A percentile compares a stretch with the other conserved stretches of the same genome.
phyloP scores from a whole-genome alignment of 2,888 invertebrate species.

The Cryptops parisi region DNA sequence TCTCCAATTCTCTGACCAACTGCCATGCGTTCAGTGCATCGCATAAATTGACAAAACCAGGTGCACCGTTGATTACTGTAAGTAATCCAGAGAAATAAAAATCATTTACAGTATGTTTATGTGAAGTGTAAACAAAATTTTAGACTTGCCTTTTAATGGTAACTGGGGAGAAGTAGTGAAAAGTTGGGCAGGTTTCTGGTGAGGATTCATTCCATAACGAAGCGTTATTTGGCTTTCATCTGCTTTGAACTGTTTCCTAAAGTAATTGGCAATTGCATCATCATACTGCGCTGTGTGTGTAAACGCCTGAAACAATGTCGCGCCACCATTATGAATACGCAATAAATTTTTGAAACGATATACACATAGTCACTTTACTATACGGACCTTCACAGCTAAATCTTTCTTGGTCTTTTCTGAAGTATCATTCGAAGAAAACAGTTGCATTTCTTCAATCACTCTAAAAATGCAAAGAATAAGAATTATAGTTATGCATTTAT shows the following conservation, averaged over 20 bases:
- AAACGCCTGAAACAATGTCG: constrained; percentile 69
- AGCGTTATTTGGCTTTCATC: constrained; percentile 65
- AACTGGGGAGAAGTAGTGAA: constrained; percentile 62
- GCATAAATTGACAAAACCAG: constrained; percentile 93
- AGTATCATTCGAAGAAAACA: constrained; percentile 50
- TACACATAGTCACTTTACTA: too few relatives aligned
- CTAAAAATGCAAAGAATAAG: constrained; percentile 20
- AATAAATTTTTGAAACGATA: too few relatives aligned
- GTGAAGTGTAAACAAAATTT: too few relatives aligned
- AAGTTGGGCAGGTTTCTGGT: constrained; percentile 89
- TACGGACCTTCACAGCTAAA: constrained; percentile 34
- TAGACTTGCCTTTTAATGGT: constrained; percentile 49
- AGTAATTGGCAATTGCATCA: constrained; percentile 84
- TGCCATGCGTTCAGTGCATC: constrained; percentile 98
- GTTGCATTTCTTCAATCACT: constrained; percentile 55
- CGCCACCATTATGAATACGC: too few relatives aligned
- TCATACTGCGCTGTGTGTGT: constrained; percentile 94
- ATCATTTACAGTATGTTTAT: neutral
- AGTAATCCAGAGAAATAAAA: constrained; percentile 8
- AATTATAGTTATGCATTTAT: neutral
- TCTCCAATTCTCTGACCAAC: constrained; percentile 72
- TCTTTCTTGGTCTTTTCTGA: constrained; percentile 50
- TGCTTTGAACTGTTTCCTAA: constrained; percentile 72
- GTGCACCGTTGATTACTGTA: constrained; percentile 76
- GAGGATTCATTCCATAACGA: constrained; percentile 95